These are phyloP conservation scores for Lathronympha strigana DNA, from an alignment of 2,888 invertebrate genomes.

Conservation along the genomic window DNA sequence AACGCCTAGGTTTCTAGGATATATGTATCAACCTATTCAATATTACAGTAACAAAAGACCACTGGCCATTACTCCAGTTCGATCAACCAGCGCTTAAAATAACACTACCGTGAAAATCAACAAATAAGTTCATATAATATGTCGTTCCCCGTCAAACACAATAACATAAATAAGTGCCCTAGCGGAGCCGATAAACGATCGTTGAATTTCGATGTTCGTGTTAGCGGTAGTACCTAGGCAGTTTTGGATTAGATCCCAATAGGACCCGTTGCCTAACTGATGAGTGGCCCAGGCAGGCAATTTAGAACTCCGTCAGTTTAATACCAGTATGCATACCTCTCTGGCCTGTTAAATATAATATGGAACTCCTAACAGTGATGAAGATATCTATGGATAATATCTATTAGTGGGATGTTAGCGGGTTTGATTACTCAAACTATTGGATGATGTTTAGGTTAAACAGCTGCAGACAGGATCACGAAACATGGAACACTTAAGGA, in stretches of 20 bases:
- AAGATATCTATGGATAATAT: background rate
- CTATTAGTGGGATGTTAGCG: background rate
- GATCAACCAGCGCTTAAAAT: too few species aligned
- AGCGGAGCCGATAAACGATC: background rate
- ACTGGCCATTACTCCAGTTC: too few species aligned
- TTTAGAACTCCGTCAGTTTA: slow-evolving; percentile 2
- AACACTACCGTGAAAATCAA: background rate
- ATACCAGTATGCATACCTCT: background rate
- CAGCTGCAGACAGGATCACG: background rate
- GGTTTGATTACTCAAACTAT: background rate
- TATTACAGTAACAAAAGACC: too few species aligned
- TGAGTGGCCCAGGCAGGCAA: background rate
- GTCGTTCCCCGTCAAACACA: background rate
- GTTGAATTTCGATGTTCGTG: background rate
- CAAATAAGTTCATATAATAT: background rate
- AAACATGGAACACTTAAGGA: too few species aligned
- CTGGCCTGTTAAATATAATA: background rate
- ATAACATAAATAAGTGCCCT: background rate
- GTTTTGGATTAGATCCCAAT: background rate
- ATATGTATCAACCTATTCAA: too few species aligned
- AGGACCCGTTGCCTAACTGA: slow-evolving; percentile 6
- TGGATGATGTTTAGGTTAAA: background rate
- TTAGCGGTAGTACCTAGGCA: background rate
- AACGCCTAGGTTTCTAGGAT: too few species aligned
- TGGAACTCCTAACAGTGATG: background rate